Evolutionary conservation across 2,797 vertebrate species (phyloP), one percentile per base, ranked within the genome.

Genomic region (Scyliorhinus canicula): DNA sequence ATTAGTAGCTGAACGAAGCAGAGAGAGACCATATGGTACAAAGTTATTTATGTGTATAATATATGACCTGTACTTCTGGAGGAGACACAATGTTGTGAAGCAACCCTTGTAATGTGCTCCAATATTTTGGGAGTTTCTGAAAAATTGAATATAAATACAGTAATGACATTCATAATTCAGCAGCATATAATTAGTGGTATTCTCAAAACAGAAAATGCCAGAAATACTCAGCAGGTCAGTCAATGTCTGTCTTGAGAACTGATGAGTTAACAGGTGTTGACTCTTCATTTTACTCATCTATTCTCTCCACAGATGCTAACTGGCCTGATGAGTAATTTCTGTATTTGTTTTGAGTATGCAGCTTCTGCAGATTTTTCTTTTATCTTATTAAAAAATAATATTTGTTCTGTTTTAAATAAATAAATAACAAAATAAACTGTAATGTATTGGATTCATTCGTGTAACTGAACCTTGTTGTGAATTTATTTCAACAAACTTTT

Each of bases 391-490:
- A 16, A n/a, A 90, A 55, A 60, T n/a, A 35, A 74, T 35, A 26
- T 50, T 71, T 50, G 44, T 50, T 31, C 28, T 47, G 5, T 21
- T 71, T 67, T 67, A 71, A 69, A 69, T 71, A 71, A 69, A 69
- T 71, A 67, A 71, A 93, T 93, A 28, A 93, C 91, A 93, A 93
- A 93, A 94, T 94, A 44, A 74, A 55, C 14, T 55, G 40, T 14
- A 69, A n/a, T 94, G 47, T 28, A 47, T 71, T 94, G 65, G 67
- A 94, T 93, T 93, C 40, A 93, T 93, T 94, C 35, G n/a, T 74
- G 35, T 71, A 71, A 3, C 28, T 74, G 31, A 74, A 71, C 4
- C 28, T 7, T 12, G 40, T 94, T 52, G 50, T 16, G 74, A 94
- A 94, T 74, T 74, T n/a, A 71, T 2, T n/a, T n/a, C n/a, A 0